Percentiles rank a stretch among this genome's conserved stretches.
Conservation (phyloP, 2,888 invertebrate genomes). For the Belgica antarctica region DNA sequence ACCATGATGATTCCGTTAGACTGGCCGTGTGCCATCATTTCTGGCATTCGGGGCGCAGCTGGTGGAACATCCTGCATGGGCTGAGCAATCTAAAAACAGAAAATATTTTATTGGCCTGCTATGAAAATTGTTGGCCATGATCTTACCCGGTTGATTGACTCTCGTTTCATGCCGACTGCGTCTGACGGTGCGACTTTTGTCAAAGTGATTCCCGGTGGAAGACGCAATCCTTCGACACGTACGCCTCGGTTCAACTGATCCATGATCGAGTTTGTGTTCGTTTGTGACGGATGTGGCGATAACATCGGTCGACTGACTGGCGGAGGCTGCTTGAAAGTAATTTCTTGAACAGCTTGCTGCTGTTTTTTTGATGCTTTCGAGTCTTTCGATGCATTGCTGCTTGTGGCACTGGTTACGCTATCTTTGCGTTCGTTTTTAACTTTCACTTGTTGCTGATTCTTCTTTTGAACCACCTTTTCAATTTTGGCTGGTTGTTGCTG, state of each 20-base stretch:
- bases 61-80: constrained; percentile 44
- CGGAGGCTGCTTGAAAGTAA: background rate
- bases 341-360: background rate
- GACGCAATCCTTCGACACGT: constrained; percentile 62
- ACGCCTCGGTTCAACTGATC: constrained; percentile 55
- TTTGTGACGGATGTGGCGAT: constrained; percentile 28
- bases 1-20: constrained; percentile 53
- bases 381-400: constrained; percentile 36
- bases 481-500: background rate
- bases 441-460: constrained; percentile 45
- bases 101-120: constrained; percentile 25
- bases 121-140: too few species aligned
- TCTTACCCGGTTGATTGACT: constrained; percentile 51
- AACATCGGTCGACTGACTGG: constrained; percentile 23
- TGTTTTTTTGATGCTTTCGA: constrained; percentile 26
- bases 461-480: constrained; percentile 39
- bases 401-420: constrained; percentile 43
- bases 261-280: constrained; percentile 52
- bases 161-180: constrained; percentile 51
- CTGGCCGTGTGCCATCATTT: background rate
- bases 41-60: background rate
- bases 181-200: constrained; percentile 66
- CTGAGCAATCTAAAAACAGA: constrained; percentile 45
- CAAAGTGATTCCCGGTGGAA: constrained; percentile 79
- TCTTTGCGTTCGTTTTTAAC: constrained; percentile 46